These are phyloP conservation scores for Holothuria glaberrima DNA, from an alignment of 35 echinoderm and acorn worm species.

Conservation along the genomic window DNA sequence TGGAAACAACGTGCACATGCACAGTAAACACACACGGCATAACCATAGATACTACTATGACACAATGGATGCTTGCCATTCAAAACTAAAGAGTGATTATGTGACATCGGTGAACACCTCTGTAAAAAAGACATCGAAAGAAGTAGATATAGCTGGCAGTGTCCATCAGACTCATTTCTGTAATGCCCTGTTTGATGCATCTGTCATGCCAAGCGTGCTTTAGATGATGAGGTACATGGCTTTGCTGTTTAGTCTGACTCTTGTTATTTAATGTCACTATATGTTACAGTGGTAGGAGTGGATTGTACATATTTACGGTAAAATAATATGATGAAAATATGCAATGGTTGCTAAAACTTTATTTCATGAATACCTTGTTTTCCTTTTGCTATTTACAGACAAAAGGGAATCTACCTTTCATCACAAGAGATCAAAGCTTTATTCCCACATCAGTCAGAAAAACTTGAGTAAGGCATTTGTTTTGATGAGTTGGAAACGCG, in stretches of 20 bases:
- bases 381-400: slow-evolving; percentile 33
- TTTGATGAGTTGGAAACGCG: no score
- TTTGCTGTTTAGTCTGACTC: neutral
- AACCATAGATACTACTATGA: no score
- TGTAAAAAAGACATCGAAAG: no score
- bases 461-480: slow-evolving; percentile 68
- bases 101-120: no score
- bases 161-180: no score
- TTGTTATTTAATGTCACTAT: neutral
- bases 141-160: no score
- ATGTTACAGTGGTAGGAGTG: neutral
- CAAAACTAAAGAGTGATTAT: no score
- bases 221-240: neutral
- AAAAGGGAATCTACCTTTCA: slow-evolving; percentile 70
- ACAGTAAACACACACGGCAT: no score
- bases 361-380: neutral
- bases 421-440: slow-evolving; percentile 66
- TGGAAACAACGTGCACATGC: no score
- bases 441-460: slow-evolving; percentile 41
- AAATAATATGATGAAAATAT: neutral
- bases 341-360: neutral
- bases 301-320: neutral
- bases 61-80: no score
- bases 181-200: no score
- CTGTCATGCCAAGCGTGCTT: no score